Percentiles rank a stretch among this genome's conserved stretches.
phyloP scores from a whole-genome alignment of 2,888 invertebrate genomes.

The Tiphia femorata region DNA sequence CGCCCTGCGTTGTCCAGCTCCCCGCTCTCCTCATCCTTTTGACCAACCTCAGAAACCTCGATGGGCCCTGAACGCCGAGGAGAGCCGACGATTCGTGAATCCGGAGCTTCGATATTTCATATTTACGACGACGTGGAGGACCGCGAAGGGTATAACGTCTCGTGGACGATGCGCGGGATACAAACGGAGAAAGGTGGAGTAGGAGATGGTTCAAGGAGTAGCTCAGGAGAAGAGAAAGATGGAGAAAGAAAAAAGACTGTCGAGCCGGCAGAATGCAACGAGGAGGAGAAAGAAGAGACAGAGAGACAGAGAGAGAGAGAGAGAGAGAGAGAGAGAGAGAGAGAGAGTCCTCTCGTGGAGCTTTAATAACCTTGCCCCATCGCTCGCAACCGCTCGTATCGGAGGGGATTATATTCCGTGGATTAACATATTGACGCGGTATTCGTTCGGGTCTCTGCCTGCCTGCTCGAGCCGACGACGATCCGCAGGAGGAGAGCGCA shows the following conservation, averaged over 20 bases:
- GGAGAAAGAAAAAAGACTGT: neutral
- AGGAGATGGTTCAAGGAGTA: neutral
- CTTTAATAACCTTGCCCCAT: conserved; percentile 59
- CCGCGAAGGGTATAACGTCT: conserved; percentile 53
- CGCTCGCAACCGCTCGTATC: conserved; percentile 41
- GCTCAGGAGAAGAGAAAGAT: neutral
- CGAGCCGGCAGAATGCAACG: conserved; percentile 10
- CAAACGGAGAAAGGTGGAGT: neutral
- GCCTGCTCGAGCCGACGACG: conserved; percentile 16
- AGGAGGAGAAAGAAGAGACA: conserved; percentile 14
- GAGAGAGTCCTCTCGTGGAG: conserved; percentile 46
- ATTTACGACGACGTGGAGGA: conserved; percentile 64
- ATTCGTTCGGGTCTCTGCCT: conserved; percentile 15
- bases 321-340: conserved; percentile 11
- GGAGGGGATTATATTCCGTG: conserved; percentile 60
- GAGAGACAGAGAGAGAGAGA: neutral
- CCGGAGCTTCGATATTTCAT: conserved; percentile 66
- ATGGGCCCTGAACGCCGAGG: conserved; percentile 21
- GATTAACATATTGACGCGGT: conserved; percentile 68
- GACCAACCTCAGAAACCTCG: too few relatives aligned
- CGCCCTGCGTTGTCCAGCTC: too few relatives aligned
- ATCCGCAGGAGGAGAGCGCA: conserved; percentile 33
- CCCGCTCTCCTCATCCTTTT: too few relatives aligned
- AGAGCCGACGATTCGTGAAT: conserved; percentile 43
- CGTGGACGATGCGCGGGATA: conserved; percentile 7